Percentiles rank a stretch among this genome's conserved stretches.
These are phyloP conservation scores for Nannobrachium achirus DNA, from an alignment of 2,113 vertebrate genomes.

Conservation along the genomic window DNA sequence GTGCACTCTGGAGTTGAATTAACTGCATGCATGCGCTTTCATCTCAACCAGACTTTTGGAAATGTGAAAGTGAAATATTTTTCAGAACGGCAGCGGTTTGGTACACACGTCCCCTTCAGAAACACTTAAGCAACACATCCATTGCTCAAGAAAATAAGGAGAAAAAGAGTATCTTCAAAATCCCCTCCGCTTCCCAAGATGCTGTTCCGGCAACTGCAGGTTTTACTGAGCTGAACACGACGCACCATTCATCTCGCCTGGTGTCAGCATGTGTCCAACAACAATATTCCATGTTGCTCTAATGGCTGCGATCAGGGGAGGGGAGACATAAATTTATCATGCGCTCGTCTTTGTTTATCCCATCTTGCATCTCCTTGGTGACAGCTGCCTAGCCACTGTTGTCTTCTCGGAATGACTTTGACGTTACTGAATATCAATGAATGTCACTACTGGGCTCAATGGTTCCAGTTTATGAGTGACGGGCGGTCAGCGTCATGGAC, in stretches of 20 bases:
- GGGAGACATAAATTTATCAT: conserved; percentile 49
- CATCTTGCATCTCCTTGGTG: conserved; percentile 31
- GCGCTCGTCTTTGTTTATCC: conserved; percentile 39
- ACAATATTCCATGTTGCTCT: conserved; percentile 40
- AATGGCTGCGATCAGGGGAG: conserved; percentile 43
- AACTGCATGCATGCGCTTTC: too few relatives aligned
- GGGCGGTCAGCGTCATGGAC: conserved; percentile 7
- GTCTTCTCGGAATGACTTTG: conserved; percentile 21
- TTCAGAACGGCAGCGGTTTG: not conserved
- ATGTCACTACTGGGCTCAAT: conserved; percentile 17
- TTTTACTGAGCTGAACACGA: conserved; percentile 12
- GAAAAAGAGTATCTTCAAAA: conserved; percentile 16
- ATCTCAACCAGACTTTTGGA: too few relatives aligned
- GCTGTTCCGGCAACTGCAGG: conserved; percentile 2
- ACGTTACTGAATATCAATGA: conserved; percentile 27
- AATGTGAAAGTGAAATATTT: too few relatives aligned
- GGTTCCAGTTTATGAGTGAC: conserved; percentile 14
- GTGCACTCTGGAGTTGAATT: too few relatives aligned
- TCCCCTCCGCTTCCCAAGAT: not conserved
- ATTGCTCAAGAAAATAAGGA: not conserved
- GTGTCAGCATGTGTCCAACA: conserved; percentile 34
- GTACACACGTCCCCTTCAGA: conserved; percentile 8
- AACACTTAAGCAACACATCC: not conserved
- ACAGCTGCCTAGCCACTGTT: conserved; percentile 7
- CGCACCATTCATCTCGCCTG: conserved; percentile 13